These are phyloP conservation scores for Venusia cambrica DNA, from an alignment of 2,888 invertebrate genomes.

Conservation along the genomic window DNA sequence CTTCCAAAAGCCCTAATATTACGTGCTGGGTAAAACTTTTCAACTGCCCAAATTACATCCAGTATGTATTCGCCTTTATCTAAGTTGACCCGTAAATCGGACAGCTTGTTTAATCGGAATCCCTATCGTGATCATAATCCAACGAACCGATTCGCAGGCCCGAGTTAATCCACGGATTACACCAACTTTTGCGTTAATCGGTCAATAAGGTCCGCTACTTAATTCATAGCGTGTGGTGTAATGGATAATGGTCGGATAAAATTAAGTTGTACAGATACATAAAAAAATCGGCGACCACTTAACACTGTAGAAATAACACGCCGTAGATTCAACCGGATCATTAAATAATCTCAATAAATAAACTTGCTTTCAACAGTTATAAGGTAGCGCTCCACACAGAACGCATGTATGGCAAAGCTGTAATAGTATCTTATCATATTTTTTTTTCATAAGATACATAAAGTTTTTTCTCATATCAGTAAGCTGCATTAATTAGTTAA, in stretches of 20 bases:
- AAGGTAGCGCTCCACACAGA: no score
- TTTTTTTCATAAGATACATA: no score
- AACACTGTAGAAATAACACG: no score
- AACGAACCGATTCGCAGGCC: slow-evolving; percentile 31
- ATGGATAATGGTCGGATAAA: slow-evolving; percentile 12
- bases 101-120: slow-evolving; percentile 43
- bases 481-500: no score
- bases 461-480: no score
- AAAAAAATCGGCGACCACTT: slow-evolving; percentile 1
- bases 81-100: slow-evolving; percentile 33
- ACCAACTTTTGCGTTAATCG: slow-evolving; percentile 34
- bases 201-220: slow-evolving; percentile 29
- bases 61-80: slow-evolving; percentile 14
- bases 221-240: slow-evolving; percentile 24
- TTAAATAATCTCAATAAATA: no score
- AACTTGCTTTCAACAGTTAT: no score
- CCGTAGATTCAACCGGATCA: no score
- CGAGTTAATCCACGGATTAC: slow-evolving; percentile 32
- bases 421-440: no score
- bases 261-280: slow-evolving; percentile 3
- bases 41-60: slow-evolving; percentile 10
- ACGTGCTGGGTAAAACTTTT: no score
- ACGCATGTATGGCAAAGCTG: no score
- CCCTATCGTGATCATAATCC: slow-evolving; percentile 35
- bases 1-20: no score